These are phyloP conservation scores for Poecilia wingei DNA, from an alignment of 2,797 vertebrate genomes.

Conservation along the genomic window DNA sequence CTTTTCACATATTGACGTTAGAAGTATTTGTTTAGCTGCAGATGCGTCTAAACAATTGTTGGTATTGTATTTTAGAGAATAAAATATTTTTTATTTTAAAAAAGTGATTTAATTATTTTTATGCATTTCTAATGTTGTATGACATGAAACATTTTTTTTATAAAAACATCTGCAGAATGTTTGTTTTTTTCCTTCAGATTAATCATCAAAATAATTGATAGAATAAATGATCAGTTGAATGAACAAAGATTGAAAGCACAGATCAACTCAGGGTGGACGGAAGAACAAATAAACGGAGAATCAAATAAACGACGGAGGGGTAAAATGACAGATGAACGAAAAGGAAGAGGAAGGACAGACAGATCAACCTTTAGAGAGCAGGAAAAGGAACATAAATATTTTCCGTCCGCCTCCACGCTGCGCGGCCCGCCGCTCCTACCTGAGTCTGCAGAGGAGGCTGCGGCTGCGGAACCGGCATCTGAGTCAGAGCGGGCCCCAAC, in stretches of 20 bases:
- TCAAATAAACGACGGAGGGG: neutral
- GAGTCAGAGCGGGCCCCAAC: constrained; percentile 72
- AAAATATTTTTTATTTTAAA: too few species aligned
- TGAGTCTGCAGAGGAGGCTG: constrained; percentile 75
- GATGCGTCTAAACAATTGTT: too few species aligned
- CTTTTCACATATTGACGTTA: too few species aligned
- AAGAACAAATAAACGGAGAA: neutral
- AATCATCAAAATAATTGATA: too few species aligned
- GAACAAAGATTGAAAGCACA: neutral
- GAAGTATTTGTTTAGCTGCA: too few species aligned
- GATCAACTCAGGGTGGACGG: neutral
- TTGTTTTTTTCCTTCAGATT: too few species aligned
- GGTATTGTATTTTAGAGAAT: too few species aligned
- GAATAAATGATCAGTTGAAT: neutral
- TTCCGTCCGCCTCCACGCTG: neutral
- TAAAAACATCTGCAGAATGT: too few species aligned
- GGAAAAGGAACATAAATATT: neutral
- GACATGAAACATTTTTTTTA: too few species aligned
- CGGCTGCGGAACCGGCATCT: constrained; percentile 77
- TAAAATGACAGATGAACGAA: neutral
- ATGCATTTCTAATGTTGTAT: too few species aligned
- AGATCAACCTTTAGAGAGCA: neutral
- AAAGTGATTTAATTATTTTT: too few species aligned
- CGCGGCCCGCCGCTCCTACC: constrained; percentile 49
- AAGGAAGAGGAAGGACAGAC: neutral